Evolutionary conservation across 1,140 invertebrate genomes (phyloP), one percentile per base, ranked within the genome.

Genomic region (Drosophila novamexicana): DNA sequence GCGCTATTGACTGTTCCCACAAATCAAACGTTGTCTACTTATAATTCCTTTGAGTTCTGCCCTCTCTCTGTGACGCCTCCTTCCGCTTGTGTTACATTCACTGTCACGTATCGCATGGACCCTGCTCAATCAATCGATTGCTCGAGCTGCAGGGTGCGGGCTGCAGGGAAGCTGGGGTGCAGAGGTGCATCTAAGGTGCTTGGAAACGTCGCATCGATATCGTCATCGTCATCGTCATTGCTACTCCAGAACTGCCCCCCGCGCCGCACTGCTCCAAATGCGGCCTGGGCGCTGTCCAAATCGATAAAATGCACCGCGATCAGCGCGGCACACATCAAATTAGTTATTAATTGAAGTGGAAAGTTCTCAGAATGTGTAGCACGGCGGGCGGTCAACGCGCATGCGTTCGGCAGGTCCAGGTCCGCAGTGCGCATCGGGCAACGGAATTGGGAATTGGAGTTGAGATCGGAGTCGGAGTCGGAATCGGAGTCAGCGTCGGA

Each of bases 331-430:
- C 83, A 88, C 84, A 88, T 88, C 83, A 88, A 88, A 88, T 88
- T 88, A 88, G 83, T 88, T 88, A 88, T 88, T 88, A 88, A 88
- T 88, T 88, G 84, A 88, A 83, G 83, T 88, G 83, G 83, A 88
- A 88, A 88, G 83, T 88, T 88, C 83, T 88, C 83, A 88, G 83
- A 88, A 88, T 88, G 80, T 88, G 84, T 83, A 77, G 80, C 83
- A 66, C 83, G 82, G 83, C 83, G 83, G 83, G 83, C 84, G 82
- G 83, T 71, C 83, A 88, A 89, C 84, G 84, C 84, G 83, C 84
- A 89, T 88, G 84, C 83, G 83, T 88, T 36, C 56, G 22, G 40
- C 1, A 12, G 22, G 53, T 34, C 45, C 9, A 10, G 7, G 22
- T 7, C 12, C 42, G 1, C 42, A 56, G 16, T 42, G 39, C 10